Base-by-base conservation (phyloP, 2,113 vertebrate species). In the Rissa tridactyla region DNA sequence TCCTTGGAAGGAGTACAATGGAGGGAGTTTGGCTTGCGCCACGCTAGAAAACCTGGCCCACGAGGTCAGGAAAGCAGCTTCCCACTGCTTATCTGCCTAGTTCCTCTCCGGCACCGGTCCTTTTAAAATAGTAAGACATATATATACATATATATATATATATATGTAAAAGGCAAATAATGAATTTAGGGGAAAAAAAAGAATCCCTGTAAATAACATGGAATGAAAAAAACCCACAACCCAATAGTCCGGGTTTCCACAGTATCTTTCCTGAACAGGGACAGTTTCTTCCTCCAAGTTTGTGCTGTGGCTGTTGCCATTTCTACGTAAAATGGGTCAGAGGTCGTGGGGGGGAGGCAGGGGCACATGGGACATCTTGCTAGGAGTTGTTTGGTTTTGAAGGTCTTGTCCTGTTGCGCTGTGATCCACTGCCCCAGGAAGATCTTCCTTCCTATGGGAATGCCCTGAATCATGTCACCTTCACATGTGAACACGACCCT, bases 21-120 rank as follows among this genome's bases (percentile, higher is more conserved):
- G 93, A 65, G 86, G 94, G 71, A 16, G 34, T 23, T 88, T 55
- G 80, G 84, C 78, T 92, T 86, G 57, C 57, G 0, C 66, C 81
- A 47, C 6, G 0, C 16, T 20, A 72, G 51, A 58, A 91, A 44
- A 64, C 42, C 47, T 51, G 69, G 80, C 77, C 69, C 47, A 44
- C 8, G 9, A 87, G 52, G 65, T 65, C 25, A 46, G 93, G 89
- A 82, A 94, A 87, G 44, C 51, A 85, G 30, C 65, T 96, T 94
- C 84, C 81, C 65, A 32, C 40, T 89, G 72, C 57, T 91, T 23
- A 51, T 62, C 80, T 52, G 2, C 76, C 77, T 55, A 42, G 69
- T 70, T 94, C 83, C 68, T 91, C 86, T 38, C 80, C 0, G 6
- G 57, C 62, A 26, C 75, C 3, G 5, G 66, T 66, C 15, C n/a